Conservation (phyloP, 2,797 vertebrate species). For the Dendrocincla tyrannina region DNA sequence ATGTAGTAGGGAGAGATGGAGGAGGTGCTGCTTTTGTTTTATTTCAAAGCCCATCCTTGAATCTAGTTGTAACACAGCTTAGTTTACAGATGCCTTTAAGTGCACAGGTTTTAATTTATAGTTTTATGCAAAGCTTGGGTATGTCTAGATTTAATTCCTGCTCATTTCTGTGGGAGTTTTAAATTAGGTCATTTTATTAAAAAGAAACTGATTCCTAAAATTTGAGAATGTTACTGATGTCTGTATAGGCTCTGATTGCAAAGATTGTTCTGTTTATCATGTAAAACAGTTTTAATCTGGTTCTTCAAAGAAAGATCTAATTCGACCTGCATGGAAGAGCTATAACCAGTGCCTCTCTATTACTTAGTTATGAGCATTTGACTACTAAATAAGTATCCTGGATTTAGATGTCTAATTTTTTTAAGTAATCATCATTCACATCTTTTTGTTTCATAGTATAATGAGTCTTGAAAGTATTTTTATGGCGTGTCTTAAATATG, state of each 20-base stretch:
- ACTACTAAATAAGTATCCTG: neutral
- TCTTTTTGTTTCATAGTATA: conserved; percentile 13
- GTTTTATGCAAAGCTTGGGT: neutral
- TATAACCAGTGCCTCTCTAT: neutral
- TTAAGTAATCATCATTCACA: conserved; percentile 2
- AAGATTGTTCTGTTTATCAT: neutral
- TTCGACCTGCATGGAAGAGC: neutral
- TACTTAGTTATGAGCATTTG: neutral
- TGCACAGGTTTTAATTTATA: neutral
- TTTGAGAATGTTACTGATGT: neutral
- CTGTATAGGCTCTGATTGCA: neutral
- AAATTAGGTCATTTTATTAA: neutral
- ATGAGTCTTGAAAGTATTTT: conserved; percentile 46
- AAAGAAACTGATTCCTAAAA: neutral
- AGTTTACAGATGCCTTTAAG: neutral
- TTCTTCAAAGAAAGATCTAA: neutral
- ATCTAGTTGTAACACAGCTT: neutral
- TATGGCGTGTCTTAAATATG: conserved; percentile 5
- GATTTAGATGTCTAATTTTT: conserved; percentile 3
- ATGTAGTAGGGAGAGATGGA: neutral
- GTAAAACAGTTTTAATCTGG: neutral
- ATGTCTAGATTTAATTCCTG: neutral
- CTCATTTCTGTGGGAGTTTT: neutral
- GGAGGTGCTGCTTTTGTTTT: neutral
- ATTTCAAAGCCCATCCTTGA: neutral